These are phyloP conservation scores for Octomys mimax DNA, from an alignment of 2,797 vertebrate genomes.

Conservation along the genomic window DNA sequence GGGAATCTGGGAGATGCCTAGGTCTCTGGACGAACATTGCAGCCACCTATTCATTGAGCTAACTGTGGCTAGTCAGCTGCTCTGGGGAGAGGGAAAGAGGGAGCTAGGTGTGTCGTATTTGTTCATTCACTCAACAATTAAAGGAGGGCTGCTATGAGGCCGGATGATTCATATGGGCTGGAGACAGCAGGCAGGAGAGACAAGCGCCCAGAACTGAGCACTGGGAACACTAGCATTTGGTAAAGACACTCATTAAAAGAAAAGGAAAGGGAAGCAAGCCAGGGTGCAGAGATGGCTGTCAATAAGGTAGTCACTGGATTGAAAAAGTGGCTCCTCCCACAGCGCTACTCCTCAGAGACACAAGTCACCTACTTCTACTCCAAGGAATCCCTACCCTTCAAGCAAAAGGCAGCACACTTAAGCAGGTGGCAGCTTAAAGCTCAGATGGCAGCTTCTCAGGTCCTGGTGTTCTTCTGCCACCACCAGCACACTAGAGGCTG, in stretches of 20 bases:
- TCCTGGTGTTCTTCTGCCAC: neutral
- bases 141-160: neutral
- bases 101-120: too few relatives aligned
- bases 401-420: neutral
- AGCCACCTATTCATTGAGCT: neutral
- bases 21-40: neutral
- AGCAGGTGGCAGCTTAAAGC: neutral
- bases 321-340: neutral
- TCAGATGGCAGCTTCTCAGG: neutral
- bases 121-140: neutral
- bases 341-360: neutral
- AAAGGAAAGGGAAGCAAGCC: neutral
- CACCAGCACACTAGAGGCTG: neutral
- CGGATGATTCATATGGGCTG: neutral
- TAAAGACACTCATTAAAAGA: neutral
- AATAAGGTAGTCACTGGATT: neutral
- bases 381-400: neutral
- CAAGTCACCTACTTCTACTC: neutral
- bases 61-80: neutral
- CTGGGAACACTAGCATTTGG: neutral
- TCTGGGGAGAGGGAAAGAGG: neutral
- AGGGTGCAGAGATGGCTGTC: neutral
- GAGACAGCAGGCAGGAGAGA: neutral
- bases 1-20: neutral
- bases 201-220: neutral